phyloP scores from a whole-genome alignment of 2,797 vertebrate species.

The Acrossocheilus fasciatus region DNA sequence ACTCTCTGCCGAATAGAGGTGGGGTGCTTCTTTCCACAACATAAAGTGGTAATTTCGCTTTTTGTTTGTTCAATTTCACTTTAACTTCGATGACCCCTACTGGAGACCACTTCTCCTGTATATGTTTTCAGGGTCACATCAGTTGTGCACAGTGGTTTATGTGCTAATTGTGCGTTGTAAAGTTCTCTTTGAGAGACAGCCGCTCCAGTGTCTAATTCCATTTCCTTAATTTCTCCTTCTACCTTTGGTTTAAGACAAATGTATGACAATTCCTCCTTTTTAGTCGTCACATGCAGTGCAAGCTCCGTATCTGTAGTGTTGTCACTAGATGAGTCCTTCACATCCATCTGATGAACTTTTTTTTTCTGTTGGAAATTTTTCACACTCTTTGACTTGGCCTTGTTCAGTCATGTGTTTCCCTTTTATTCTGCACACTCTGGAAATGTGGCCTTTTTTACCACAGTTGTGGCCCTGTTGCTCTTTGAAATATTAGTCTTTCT shows the following conservation, averaged over 20 bases:
- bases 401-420: background rate
- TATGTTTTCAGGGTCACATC: conserved; percentile 35
- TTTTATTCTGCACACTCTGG: conserved; percentile 4
- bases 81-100: conserved; percentile 15
- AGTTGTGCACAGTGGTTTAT: background rate
- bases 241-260: conserved; percentile 28
- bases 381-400: background rate
- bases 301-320: conserved; percentile 18
- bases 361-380: conserved; percentile 14
- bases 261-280: background rate
- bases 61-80: conserved; percentile 39
- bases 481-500: conserved; percentile 2
- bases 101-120: conserved; percentile 18
- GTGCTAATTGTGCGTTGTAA: background rate
- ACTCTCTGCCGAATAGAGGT: conserved; percentile 29
- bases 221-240: conserved; percentile 2
- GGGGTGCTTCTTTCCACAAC: conserved; percentile 26
- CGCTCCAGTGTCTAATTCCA: conserved; percentile 35
- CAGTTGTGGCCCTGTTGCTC: conserved; percentile 17
- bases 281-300: conserved; percentile 10
- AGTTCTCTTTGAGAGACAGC: background rate
- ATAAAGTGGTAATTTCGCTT: conserved; percentile 20
- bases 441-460: conserved; percentile 38
- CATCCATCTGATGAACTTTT: conserved; percentile 9
- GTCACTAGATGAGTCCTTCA: background rate